Base-by-base conservation (phyloP, 2,113 vertebrate species). In the Tinamus guttatus region DNA sequence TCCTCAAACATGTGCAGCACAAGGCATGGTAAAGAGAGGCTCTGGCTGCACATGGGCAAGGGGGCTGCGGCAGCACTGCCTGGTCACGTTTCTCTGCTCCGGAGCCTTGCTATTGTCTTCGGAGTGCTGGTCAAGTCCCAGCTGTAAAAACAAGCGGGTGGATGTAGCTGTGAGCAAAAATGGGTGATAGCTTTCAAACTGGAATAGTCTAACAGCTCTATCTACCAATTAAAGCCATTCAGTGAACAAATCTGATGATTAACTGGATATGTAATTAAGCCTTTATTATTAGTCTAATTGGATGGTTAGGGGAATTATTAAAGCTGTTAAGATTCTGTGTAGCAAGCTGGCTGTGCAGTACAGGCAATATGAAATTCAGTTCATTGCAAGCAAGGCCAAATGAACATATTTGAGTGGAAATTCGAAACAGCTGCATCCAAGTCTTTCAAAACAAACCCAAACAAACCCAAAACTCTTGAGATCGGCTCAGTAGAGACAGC, bases 291-390 rank as follows among this genome's bases (percentile, higher is more conserved):
- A 97, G 89, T 96, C 96, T 97, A 97, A 97, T 94, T 97, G 97
- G 97, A 96, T 89, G 97, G 96, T 95, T 96, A 94, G 95, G 97
- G 97, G 96, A 95, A 97, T 97, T 96, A 97, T 95, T 96, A 93
- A 97, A 94, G 93, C 96, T 93, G 97, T 95, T 94, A 86, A 77
- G 94, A 95, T 97, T 96, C 95, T 88, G 81, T 92, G 92, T 95
- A 96, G 96, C 86, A 90, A 94, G 95, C 95, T 92, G 93, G 87
- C 74, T 94, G 89, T 73, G 81, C 85, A 93, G 92, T 95, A 94
- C 64, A 94, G 93, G 89, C 95, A 95, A 84, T 94, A 91, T 84
- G 94, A 96, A 96, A 96, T 96, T 95, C 92, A 92, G 89, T 90
- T 95, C 92, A 91, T 96, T 95, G 93, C 84, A 96, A 96, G 91